Evolutionary conservation across 2,888 invertebrate genomes (phyloP).

Genomic region (Nysson spinosus): DNA sequence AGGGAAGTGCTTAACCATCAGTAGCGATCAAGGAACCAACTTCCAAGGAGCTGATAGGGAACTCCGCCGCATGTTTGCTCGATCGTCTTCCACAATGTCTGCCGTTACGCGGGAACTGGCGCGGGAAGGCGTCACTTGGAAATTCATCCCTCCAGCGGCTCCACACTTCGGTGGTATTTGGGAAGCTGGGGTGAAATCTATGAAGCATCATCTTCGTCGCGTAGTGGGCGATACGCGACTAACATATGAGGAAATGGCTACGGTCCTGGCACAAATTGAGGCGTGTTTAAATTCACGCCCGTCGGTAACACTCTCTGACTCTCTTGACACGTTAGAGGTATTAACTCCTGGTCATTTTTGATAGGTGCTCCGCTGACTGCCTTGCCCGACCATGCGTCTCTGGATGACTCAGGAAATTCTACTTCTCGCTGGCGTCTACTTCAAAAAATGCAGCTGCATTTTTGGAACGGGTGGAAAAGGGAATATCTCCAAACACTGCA

Average conservation of each 20-base stretch:
- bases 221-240: background rate
- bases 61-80: background rate
- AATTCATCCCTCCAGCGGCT: background rate
- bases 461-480: too few species aligned
- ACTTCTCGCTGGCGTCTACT: too few species aligned
- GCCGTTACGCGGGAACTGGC: background rate
- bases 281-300: constrained; percentile 7
- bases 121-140: background rate
- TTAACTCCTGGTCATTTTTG: background rate
- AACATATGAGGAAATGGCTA: background rate
- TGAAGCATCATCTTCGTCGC: background rate
- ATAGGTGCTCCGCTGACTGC: background rate
- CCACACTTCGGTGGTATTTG: constrained; percentile 5
- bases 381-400: too few species aligned
- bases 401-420: too few species aligned
- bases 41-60: constrained; percentile 10
- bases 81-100: background rate
- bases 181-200: background rate
- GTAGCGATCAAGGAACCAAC: constrained; percentile 31
- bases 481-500: too few species aligned
- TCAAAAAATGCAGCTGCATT: too few species aligned
- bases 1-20: constrained; percentile 12
- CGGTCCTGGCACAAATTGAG: background rate
- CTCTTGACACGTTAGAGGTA: background rate
- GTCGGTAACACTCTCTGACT: background rate